Base-by-base conservation (phyloP, 2,113 vertebrate species). In the Platysteira castanea region DNA sequence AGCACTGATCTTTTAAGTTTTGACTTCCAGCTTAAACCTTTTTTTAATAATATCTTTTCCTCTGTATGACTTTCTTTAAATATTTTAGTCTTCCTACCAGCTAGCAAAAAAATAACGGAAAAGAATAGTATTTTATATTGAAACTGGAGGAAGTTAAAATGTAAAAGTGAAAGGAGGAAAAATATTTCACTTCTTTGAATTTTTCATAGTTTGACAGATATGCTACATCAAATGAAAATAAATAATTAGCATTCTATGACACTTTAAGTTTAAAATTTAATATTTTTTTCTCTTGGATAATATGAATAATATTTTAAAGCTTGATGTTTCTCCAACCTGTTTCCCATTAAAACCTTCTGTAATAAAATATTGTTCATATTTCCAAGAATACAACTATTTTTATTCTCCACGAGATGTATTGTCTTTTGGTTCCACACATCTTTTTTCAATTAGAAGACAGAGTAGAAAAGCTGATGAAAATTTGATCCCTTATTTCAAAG, bases 1-100 rank as follows among this genome's bases (percentile, higher is more conserved):
- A 3, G 4, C 2, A 39, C 8, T 35, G 1, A 4, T 37, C 63
- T 17, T 79, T 35, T 26, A 4, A 2, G 2, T n/a, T 74, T 67
- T 67, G 5, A 64, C 11, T 56, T 47, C 14, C 47, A 39, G 4
- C 49, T 69, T 61, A 26, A 12, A 2, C 15, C 10, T 7, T 47
- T 50, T 46, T 85, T n/a, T 27, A 18, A 39, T 59, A 47, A 47
- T 24, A 49, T 2, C 1, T 35, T 73, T 68, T 73, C 2, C 4
- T 50, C 21, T 73, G 1, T 22, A 15, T 70, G 14, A 27, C 3
- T 65, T 2, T n/a, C 12, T 73, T 67, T 44, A 73, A 81, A 64
- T 11, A 67, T 20, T 70, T 27, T 4, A 16, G 8, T 61, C 39
- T 77, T 81, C 30, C 23, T 70, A 42, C 15, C 7, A 52, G 14